phyloP scores from a whole-genome alignment of 2,888 invertebrate species.

The Pegoplata infirma region DNA sequence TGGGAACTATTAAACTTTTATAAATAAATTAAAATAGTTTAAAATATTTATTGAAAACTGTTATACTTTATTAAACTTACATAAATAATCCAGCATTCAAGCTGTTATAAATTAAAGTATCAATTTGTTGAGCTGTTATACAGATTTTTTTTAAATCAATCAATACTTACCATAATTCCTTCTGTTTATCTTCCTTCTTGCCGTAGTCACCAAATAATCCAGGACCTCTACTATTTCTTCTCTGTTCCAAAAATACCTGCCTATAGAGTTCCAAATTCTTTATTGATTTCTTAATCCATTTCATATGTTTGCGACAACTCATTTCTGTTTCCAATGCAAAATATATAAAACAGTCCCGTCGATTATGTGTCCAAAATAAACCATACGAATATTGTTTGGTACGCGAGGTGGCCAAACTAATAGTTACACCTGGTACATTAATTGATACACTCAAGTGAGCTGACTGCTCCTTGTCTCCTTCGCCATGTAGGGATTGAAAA shows the following conservation, averaged over 20 bases:
- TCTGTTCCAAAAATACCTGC: conserved; percentile 75
- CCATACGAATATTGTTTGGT: conserved; percentile 77
- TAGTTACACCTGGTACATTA: conserved; percentile 76
- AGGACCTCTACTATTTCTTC: conserved; percentile 71
- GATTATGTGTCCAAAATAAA: conserved; percentile 77
- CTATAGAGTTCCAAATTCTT: conserved; percentile 77
- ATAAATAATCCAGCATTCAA: too few species aligned
- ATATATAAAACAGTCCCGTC: conserved; percentile 76
- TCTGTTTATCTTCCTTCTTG: conserved; percentile 11
- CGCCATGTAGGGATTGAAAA: conserved; percentile 60
- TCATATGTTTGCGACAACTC: conserved; percentile 76
- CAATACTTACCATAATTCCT: conserved; percentile 54
- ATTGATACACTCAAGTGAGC: conserved; percentile 72
- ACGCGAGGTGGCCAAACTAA: conserved; percentile 75
- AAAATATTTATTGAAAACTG: too few species aligned
- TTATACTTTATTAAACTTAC: too few species aligned
- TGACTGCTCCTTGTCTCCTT: conserved; percentile 20
- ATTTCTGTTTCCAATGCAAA: conserved; percentile 76
- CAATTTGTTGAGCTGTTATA: too few species aligned
- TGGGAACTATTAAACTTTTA: too few species aligned
- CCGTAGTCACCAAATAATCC: conserved; percentile 1
- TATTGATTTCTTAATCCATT: conserved; percentile 77
- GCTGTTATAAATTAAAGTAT: too few species aligned
- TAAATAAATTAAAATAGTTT: too few species aligned
- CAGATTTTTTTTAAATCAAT: too few species aligned